phyloP scores from a whole-genome alignment of 2,888 invertebrate species.

The Epinotia demarniana region DNA sequence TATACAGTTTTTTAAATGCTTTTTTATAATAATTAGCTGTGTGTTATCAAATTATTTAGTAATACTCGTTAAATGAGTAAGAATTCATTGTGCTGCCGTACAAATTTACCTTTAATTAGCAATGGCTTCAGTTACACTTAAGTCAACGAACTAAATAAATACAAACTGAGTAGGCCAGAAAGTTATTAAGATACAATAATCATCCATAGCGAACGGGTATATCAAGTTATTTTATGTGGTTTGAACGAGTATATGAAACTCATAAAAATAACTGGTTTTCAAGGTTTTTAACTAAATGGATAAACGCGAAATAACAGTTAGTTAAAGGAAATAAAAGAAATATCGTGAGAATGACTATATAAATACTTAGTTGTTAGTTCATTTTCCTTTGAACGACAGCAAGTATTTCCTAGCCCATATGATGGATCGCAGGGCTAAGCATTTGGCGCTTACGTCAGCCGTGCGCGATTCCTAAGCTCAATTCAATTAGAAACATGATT shows the following conservation, averaged over 20 bases:
- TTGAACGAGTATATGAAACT: conserved; percentile 24
- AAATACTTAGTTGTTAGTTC: not conserved
- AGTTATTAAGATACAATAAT: conserved; percentile 17
- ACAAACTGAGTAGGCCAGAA: conserved; percentile 22
- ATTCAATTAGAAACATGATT: conserved; percentile 15
- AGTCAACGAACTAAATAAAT: conserved; percentile 6
- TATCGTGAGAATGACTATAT: not conserved
- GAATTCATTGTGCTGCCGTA: not conserved
- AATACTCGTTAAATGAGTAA: not conserved
- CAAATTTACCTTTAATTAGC: not conserved
- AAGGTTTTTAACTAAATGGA: conserved; percentile 23
- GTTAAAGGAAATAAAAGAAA: conserved; percentile 10
- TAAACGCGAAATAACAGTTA: conserved; percentile 20
- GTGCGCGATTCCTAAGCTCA: not conserved
- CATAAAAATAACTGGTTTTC: conserved; percentile 42
- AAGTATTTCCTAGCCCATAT: conserved; percentile 1
- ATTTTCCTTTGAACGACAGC: not conserved
- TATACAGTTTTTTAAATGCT: not conserved
- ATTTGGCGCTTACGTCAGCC: conserved; percentile 14
- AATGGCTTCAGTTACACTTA: not conserved
- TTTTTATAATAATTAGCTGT: not conserved
- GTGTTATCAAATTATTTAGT: conserved; percentile 6
- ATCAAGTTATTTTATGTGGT: conserved; percentile 23
- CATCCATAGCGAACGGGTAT: conserved; percentile 13
- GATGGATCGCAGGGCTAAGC: conserved; percentile 16